Evolutionary conservation across 2,888 invertebrate genomes (phyloP).

Genomic region (Aspidiotus destructor): DNA sequence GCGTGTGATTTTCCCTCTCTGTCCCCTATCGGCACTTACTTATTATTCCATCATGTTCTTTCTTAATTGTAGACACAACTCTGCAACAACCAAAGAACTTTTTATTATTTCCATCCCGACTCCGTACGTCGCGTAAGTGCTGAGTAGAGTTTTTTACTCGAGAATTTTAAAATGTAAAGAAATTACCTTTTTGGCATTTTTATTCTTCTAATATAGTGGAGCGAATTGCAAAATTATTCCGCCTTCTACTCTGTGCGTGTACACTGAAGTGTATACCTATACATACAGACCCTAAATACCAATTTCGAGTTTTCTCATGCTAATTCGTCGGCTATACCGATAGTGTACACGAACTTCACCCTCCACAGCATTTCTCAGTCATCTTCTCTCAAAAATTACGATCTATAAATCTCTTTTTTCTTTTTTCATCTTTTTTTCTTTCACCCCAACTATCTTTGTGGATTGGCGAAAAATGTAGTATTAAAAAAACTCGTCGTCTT

Average conservation of each 20-base stretch:
- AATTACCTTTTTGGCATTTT: slow-evolving; percentile 21
- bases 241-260: background rate
- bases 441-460: slow-evolving; percentile 5
- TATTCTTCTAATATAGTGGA: slow-evolving; percentile 9
- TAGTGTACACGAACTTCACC: slow-evolving; percentile 11
- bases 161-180: slow-evolving; percentile 6
- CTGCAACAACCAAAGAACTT: too few species aligned
- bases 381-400: slow-evolving; percentile 26
- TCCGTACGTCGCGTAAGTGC: too few species aligned
- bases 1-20: too few species aligned
- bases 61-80: too few species aligned
- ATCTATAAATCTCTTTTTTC: slow-evolving; percentile 25
- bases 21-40: too few species aligned
- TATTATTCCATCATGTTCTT: too few species aligned
- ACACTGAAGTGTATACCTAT: too few species aligned
- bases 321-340: slow-evolving; percentile 24
- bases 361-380: slow-evolving; percentile 25
- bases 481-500: slow-evolving; percentile 16
- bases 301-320: slow-evolving; percentile 25
- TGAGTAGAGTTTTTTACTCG: too few species aligned
- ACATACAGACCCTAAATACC: slow-evolving; percentile 14
- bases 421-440: slow-evolving; percentile 3
- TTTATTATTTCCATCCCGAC: too few species aligned
- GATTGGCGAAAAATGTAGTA: background rate
- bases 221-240: slow-evolving; percentile 28